Evolutionary conservation across 2,888 invertebrate species (phyloP).

Genomic region (Encarsia formosa): DNA sequence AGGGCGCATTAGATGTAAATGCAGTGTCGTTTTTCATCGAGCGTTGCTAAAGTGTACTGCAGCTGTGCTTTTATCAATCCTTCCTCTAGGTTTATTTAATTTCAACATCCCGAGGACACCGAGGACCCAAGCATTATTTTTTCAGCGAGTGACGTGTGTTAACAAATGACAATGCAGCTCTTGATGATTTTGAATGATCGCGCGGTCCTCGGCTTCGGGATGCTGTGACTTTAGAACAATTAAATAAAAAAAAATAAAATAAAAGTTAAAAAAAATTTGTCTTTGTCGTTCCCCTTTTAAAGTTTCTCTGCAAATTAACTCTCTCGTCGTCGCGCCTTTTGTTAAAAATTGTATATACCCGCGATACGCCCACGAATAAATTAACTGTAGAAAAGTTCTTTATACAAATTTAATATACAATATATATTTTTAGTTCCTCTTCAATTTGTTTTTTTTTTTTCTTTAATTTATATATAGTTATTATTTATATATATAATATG

Average conservation of each 20-base stretch:
- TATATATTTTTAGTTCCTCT: conserved; percentile 42
- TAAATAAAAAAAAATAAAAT: conserved; percentile 10
- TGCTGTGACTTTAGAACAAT: neutral
- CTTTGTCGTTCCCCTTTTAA: conserved; percentile 10
- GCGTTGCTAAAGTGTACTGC: neutral
- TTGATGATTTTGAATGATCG: conserved; percentile 1
- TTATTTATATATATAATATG: conserved; percentile 46
- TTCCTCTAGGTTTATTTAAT: conserved; percentile 13
- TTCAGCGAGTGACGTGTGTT: too few relatives aligned
- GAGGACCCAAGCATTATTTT: conserved; percentile 26
- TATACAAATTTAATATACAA: conserved; percentile 53
- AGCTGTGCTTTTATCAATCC: conserved; percentile 19
- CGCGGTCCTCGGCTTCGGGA: conserved; percentile 19
- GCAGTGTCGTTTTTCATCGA: conserved; percentile 6
- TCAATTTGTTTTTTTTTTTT: conserved; percentile 8
- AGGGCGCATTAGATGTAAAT: too few relatives aligned
- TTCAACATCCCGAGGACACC: conserved; percentile 16
- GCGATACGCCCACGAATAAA: conserved; percentile 50
- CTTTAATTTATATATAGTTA: conserved; percentile 32
- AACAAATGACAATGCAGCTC: conserved; percentile 8
- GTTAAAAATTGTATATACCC: conserved; percentile 33
- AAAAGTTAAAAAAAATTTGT: conserved; percentile 6
- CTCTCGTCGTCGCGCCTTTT: conserved; percentile 13
- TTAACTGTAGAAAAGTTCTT: conserved; percentile 51
- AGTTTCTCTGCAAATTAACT: neutral